Base-by-base conservation (phyloP, 2,888 invertebrate species). In the Rosalia funebris region DNA sequence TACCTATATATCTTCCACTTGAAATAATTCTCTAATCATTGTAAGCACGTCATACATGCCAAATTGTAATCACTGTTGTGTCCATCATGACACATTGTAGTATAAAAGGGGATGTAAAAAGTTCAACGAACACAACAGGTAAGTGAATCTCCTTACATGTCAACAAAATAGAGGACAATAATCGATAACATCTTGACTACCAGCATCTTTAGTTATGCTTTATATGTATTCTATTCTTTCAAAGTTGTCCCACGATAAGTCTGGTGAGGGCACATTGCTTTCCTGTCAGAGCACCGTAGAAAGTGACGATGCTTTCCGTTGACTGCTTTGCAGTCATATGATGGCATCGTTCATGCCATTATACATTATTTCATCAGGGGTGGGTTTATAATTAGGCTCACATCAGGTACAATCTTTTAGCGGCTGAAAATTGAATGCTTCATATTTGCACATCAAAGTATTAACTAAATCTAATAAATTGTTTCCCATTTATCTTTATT, bases 131-230 rank as follows among this genome's bases (percentile, higher is more conserved):
- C 16, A 57, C 60, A 60, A 62, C 65, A 63, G 63, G 65, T 65
- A 65, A 65, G 60, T 60, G 61, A 42, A 42, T 32, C 12, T n/a
- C 17, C 32, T 25, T 37, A 10, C 47, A 60, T 58, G 65, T 65
- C 60, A 65, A 65, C 62, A 63, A 50, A 59, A 60, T 50, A 39
- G 52, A 34, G 62, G 53, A 66, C 62, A 64, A 65, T 60, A 41
- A 47, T 46, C 64, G 73, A 73, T 73, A 72, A 72, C 62, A 73
- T 73, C 73, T 73, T 68, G 70, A 71, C 73, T 73, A 73, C 72
- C 73, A 72, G 72, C 73, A 73, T 72, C 63, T 61, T 56, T 54
- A 60, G 59, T 50, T 48, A 63, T 45, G 53, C 53, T 53, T 53
- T 53, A 42, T 53, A 39, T 53, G 53, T 42, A 32, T 41, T 32